Evolutionary conservation across 2,888 invertebrate species (phyloP).

Genomic region (Acronicta psi): DNA sequence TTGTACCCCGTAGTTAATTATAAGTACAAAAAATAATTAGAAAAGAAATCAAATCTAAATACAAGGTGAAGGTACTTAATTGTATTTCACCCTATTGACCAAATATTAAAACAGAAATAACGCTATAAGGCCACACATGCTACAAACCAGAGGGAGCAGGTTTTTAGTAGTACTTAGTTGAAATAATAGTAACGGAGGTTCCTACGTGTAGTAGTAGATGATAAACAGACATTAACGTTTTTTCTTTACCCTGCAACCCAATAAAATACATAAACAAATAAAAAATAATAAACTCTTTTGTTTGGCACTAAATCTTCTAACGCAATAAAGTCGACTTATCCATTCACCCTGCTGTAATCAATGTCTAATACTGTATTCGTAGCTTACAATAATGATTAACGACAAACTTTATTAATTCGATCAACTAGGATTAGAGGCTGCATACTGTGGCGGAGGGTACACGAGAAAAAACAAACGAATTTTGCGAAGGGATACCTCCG

Average conservation of each 20-base stretch:
- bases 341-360: slow-evolving; percentile 83
- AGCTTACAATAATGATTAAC: slow-evolving; percentile 88
- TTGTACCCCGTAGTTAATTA: too few relatives aligned
- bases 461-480: slow-evolving; percentile 85
- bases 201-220: too few relatives aligned
- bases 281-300: slow-evolving; percentile 60
- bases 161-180: too few relatives aligned
- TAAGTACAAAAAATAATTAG: too few relatives aligned
- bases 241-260: slow-evolving; percentile 33
- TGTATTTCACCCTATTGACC: too few relatives aligned
- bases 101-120: too few relatives aligned
- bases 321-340: slow-evolving; percentile 78
- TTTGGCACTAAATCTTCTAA: slow-evolving; percentile 66
- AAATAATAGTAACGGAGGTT: too few relatives aligned
- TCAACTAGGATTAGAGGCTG: slow-evolving; percentile 82
- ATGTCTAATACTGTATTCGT: slow-evolving; percentile 85
- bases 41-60: too few relatives aligned
- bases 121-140: too few relatives aligned
- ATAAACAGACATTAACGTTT: too few relatives aligned
- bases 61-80: too few relatives aligned
- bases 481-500: slow-evolving; percentile 74
- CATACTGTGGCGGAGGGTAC: slow-evolving; percentile 72
- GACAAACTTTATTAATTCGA: slow-evolving; percentile 88
- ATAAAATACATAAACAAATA: slow-evolving; percentile 49
- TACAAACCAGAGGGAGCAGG: too few relatives aligned